These are phyloP conservation scores for Cheumatopsyche charites DNA, from an alignment of 1,140 invertebrate genomes.

Conservation along the genomic window DNA sequence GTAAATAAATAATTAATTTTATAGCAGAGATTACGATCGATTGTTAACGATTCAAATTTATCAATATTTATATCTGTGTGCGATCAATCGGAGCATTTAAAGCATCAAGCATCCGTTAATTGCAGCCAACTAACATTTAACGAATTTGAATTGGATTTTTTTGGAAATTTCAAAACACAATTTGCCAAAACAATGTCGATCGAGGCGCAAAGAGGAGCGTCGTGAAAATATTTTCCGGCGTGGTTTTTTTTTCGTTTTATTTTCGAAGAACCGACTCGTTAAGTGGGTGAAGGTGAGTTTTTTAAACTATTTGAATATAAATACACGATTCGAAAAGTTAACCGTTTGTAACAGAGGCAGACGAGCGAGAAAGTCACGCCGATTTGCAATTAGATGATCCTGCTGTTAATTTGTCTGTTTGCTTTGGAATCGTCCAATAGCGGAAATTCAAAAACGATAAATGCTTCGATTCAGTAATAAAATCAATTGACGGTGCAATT, in stretches of 20 bases:
- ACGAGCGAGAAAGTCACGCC: constrained; percentile 7
- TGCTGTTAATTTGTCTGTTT: too few species aligned
- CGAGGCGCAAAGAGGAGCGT: constrained; percentile 17
- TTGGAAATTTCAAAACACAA: background rate
- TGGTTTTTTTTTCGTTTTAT: background rate
- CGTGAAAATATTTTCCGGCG: constrained; percentile 37
- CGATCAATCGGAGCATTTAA: background rate
- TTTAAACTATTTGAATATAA: constrained; percentile 29
- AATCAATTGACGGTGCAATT: too few species aligned
- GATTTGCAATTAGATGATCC: constrained; percentile 2
- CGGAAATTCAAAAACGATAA: too few species aligned
- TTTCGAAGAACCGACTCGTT: constrained; percentile 30
- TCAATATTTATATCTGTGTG: background rate
- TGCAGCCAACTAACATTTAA: too few species aligned
- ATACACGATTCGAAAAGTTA: background rate
- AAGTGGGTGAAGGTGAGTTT: constrained; percentile 38
- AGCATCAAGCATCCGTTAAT: constrained; percentile 15
- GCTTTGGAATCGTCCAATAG: too few species aligned
- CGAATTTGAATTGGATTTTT: too few species aligned
- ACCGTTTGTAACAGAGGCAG: background rate
- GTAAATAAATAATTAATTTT: background rate
- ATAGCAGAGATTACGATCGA: too few species aligned
- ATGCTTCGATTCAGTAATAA: too few species aligned
- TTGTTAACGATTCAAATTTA: background rate
- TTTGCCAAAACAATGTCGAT: constrained; percentile 12